A percentile compares a stretch with the other conserved stretches of the same genome.
These are phyloP conservation scores for Cotesia typhae DNA, from an alignment of 1,140 invertebrate genomes.

Conservation along the genomic window DNA sequence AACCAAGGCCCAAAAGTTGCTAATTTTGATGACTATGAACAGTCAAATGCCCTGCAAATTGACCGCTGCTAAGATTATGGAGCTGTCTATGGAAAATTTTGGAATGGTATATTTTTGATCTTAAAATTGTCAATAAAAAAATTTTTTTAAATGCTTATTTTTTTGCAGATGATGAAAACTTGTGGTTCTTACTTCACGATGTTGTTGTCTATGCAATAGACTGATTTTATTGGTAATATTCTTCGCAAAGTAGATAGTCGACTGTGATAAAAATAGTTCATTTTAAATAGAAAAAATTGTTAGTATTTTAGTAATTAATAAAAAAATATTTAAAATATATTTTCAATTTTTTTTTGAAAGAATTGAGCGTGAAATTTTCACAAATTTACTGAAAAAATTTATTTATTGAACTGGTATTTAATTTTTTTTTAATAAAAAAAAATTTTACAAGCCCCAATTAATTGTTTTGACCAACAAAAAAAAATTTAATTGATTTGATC, in stretches of 20 bases:
- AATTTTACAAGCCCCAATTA: too few relatives aligned
- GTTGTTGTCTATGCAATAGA: conserved; percentile 16
- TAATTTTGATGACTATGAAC: conserved; percentile 26
- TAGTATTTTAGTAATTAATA: too few relatives aligned
- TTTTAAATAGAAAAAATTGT: too few relatives aligned
- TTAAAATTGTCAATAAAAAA: background rate
- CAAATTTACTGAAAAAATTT: too few relatives aligned
- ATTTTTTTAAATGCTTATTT: background rate
- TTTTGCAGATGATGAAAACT: conserved; percentile 9
- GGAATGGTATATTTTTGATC: conserved; percentile 1
- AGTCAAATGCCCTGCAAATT: background rate
- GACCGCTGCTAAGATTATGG: conserved; percentile 31
- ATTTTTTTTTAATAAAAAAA: too few relatives aligned
- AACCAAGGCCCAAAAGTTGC: conserved; percentile 22
- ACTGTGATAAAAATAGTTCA: background rate
- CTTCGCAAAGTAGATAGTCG: background rate
- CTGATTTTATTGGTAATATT: background rate
- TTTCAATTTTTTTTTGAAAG: too few relatives aligned
- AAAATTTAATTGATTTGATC: too few relatives aligned
- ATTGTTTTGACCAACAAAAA: too few relatives aligned
- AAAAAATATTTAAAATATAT: too few relatives aligned
- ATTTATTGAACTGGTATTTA: too few relatives aligned
- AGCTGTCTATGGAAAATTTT: conserved; percentile 31
- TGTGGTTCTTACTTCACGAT: conserved; percentile 18
- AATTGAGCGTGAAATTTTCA: too few relatives aligned